Base-by-base conservation (phyloP, 2,113 vertebrate species). In the Perca flavescens region DNA sequence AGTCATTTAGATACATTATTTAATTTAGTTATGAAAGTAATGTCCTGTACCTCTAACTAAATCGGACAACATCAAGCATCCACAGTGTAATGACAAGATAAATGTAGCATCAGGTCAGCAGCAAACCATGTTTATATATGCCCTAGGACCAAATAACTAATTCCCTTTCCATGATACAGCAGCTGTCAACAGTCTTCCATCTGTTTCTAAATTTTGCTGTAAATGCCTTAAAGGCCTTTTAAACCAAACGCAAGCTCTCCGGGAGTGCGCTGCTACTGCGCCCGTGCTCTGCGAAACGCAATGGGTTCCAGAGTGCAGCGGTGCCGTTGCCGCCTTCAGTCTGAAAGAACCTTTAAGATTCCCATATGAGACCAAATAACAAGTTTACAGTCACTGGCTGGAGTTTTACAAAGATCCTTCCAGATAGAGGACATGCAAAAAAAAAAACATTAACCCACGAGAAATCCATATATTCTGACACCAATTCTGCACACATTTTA, bases 191-290 rank as follows among this genome's bases (percentile, higher is more conserved):
- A 62, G 34, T 65, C 52, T 49, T 77, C 80, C 79, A 88, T 90
- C 83, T 82, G 87, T 68, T 76, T 78, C 54, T 69, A 80, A 84
- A 88, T 67, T 75, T 53, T 57, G 34, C 56, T 84, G 64, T 40
- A 58, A 77, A 56, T 75, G 82, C 79, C 72, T 71, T 54, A 8
- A 43, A 2, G 40, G 2, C 40, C 40, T 43, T 11, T 43, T 43
- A 43, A 43, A 43, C 40, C 40, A 43, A 43, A 43, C 3, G 40
- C 40, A 43, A 43, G 40, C 40, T 43, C 40, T 43, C 40, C 2
- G 40, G 40, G 10, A 43, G 10, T 43, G 10, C 2, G 10, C 9
- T 43, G 40, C 40, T 43, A 40, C 10, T 43, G 40, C 40, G 10
- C 10, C 40, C 40, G 40, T 43, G 40, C 40, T 43, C 40, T 43